Evolutionary conservation across 2,888 invertebrate genomes (phyloP).

Genomic region (Oscheius sp.): DNA sequence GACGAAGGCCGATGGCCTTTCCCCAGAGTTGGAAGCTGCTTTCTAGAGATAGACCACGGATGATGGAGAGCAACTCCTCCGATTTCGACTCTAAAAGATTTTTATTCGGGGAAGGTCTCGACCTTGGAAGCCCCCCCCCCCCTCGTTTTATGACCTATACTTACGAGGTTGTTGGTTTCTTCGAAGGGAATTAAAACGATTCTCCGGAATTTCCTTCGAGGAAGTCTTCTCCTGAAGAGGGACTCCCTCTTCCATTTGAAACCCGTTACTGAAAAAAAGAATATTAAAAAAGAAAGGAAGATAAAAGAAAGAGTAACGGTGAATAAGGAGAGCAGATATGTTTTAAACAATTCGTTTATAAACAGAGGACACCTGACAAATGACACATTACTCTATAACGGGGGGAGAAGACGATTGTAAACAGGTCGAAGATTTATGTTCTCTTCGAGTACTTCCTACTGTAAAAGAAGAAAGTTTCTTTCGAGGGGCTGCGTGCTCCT

Average conservation of each 20-base stretch:
- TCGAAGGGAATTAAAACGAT: conserved; percentile 2
- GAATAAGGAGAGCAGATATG: too few species aligned
- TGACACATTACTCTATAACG: too few species aligned
- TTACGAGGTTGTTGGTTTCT: too few species aligned
- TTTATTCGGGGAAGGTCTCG: neutral
- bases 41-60: conserved; percentile 31
- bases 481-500: too few species aligned
- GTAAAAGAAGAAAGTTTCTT: too few species aligned
- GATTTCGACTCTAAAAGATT: conserved; percentile 24
- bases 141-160: too few species aligned
- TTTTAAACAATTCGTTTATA: too few species aligned
- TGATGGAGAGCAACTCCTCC: conserved; percentile 5
- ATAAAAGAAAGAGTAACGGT: neutral
- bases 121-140: too few species aligned
- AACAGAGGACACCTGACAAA: too few species aligned
- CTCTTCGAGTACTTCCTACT: too few species aligned
- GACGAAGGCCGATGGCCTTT: conserved; percentile 44
- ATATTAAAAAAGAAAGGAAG: neutral
- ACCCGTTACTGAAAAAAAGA: neutral
- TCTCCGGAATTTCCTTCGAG: neutral
- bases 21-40: conserved; percentile 40
- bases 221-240: conserved; percentile 15
- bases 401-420: too few species aligned
- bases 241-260: conserved; percentile 1
- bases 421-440: too few species aligned